phyloP scores from a whole-genome alignment of 2,797 vertebrate species.

The Syncerus caffer region DNA sequence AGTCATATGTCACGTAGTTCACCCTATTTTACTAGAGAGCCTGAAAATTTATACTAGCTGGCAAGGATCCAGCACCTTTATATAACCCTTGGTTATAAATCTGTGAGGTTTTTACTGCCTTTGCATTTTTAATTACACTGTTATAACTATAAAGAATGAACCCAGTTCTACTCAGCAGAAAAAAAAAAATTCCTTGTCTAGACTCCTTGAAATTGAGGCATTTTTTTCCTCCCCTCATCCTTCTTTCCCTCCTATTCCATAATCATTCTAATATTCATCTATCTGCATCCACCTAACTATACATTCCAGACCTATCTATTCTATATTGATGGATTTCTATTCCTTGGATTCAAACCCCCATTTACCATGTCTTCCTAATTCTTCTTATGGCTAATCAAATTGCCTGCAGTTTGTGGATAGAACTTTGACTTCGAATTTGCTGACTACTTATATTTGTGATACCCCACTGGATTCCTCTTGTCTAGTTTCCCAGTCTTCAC shows the following conservation, averaged over 20 bases:
- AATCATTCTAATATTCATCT: neutral
- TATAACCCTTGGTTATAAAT: neutral
- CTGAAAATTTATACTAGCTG: neutral
- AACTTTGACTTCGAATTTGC: neutral
- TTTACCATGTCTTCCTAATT: neutral
- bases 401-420: neutral
- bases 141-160: neutral
- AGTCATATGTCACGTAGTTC: neutral
- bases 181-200: neutral
- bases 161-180: neutral
- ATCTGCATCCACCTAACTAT: neutral
- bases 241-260: neutral
- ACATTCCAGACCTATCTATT: neutral
- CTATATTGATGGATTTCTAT: neutral
- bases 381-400: neutral
- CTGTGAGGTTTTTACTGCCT: neutral
- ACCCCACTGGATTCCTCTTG: neutral
- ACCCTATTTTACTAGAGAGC: neutral
- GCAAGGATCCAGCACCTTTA: neutral
- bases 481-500: neutral
- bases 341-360: neutral
- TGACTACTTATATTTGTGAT: neutral
- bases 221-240: neutral
- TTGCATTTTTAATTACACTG: neutral
- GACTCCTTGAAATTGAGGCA: neutral